Evolutionary conservation across 2,888 invertebrate species (phyloP).

Genomic region (Scaptomyza flava): DNA sequence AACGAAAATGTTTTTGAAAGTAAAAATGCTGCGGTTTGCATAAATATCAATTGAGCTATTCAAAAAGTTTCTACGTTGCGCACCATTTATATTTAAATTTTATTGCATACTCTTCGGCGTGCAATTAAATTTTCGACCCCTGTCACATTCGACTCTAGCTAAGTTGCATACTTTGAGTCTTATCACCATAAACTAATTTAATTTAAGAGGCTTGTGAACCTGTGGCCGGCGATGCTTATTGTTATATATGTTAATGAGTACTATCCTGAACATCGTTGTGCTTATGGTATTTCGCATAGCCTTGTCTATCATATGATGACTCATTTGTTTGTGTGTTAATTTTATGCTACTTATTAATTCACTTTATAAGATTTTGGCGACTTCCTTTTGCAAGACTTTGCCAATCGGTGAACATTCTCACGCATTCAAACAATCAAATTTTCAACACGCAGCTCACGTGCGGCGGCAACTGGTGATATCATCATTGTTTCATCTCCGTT

Average conservation of each 20-base stretch:
- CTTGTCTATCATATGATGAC: neutral
- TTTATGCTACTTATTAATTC: constrained; percentile 44
- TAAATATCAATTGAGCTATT: too few species aligned
- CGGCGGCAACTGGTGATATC: constrained; percentile 62
- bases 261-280: neutral
- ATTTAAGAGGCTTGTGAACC: neutral
- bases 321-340: neutral
- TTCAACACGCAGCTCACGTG: constrained; percentile 67
- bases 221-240: neutral
- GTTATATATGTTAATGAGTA: neutral
- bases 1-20: neutral
- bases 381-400: constrained; percentile 37
- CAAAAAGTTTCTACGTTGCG: neutral
- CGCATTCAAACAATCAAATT: constrained; percentile 26
- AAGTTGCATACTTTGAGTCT: constrained; percentile 11
- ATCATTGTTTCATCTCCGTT: constrained; percentile 48
- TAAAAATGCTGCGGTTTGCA: neutral
- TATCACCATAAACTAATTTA: neutral
- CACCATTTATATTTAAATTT: neutral
- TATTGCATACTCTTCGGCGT: neutral
- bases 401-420: constrained; percentile 46
- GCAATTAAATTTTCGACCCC: neutral
- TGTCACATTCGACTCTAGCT: neutral
- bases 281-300: neutral
- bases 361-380: constrained; percentile 25